These are phyloP conservation scores for Oncorhynchus tshawytscha DNA, from an alignment of 2,113 vertebrate species.

Conservation along the genomic window DNA sequence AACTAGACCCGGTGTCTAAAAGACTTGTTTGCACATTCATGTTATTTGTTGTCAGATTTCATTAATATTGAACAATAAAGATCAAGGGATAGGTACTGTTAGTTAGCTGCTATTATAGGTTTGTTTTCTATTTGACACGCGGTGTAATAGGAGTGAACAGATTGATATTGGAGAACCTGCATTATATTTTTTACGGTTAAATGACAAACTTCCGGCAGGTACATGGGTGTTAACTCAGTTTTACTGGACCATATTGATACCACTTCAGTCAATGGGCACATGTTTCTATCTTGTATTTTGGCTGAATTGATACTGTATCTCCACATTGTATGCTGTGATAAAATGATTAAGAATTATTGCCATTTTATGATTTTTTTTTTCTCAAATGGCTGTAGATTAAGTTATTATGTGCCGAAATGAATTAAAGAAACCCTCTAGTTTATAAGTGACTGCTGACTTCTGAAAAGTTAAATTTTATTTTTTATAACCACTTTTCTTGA, in stretches of 20 bases:
- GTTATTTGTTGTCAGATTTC: background rate
- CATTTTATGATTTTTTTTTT: background rate
- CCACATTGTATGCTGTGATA: background rate
- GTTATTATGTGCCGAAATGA: background rate
- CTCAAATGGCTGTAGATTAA: background rate
- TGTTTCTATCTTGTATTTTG: background rate
- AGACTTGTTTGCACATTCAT: background rate
- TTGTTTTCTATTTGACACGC: background rate
- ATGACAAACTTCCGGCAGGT: background rate
- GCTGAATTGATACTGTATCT: background rate
- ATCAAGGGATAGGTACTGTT: background rate
- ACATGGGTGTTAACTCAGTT: background rate
- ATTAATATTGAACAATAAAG: background rate
- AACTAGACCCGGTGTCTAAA: background rate
- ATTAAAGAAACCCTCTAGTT: background rate
- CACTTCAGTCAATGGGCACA: conserved; percentile 1
- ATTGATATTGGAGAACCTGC: background rate
- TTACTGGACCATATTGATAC: background rate
- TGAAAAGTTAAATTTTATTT: background rate
- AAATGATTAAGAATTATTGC: background rate
- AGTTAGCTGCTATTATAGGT: background rate
- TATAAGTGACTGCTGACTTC: background rate
- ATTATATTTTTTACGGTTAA: background rate
- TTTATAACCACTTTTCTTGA: background rate
- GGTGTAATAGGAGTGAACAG: background rate